A percentile compares a stretch with the other conserved stretches of the same genome.
Evolutionary conservation across 2,797 vertebrate genomes (phyloP).

Genomic region (Sebastes trivittatus): DNA sequence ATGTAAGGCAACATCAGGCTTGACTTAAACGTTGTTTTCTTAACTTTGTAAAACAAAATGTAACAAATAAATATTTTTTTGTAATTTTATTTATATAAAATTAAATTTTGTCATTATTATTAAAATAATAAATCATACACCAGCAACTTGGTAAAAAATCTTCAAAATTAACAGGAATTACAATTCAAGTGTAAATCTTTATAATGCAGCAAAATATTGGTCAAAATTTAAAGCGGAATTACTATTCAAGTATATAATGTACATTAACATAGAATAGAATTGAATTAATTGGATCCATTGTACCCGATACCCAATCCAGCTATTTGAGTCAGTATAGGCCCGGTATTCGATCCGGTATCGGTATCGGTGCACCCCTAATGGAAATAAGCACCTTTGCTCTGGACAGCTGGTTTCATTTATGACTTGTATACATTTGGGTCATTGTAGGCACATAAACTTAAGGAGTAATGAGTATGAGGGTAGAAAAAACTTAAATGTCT

Average conservation of each 20-base stretch:
- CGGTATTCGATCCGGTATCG: neutral
- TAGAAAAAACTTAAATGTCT: neutral
- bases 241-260: neutral
- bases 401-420: slow-evolving; percentile 28
- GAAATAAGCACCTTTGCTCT: slow-evolving; percentile 5
- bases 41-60: neutral
- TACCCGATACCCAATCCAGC: neutral
- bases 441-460: neutral
- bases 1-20: neutral
- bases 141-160: neutral
- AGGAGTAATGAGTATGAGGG: neutral
- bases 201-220: no score
- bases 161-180: neutral
- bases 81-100: no score
- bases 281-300: neutral
- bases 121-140: no score
- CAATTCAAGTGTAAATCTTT: neutral
- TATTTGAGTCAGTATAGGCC: neutral
- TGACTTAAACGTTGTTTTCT: neutral
- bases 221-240: no score
- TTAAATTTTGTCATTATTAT: no score
- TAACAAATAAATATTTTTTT: no score
- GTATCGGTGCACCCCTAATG: neutral
- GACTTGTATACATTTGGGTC: neutral
- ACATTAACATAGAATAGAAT: neutral